phyloP scores from a whole-genome alignment of 2,888 invertebrate species.

The Andrena camellia region DNA sequence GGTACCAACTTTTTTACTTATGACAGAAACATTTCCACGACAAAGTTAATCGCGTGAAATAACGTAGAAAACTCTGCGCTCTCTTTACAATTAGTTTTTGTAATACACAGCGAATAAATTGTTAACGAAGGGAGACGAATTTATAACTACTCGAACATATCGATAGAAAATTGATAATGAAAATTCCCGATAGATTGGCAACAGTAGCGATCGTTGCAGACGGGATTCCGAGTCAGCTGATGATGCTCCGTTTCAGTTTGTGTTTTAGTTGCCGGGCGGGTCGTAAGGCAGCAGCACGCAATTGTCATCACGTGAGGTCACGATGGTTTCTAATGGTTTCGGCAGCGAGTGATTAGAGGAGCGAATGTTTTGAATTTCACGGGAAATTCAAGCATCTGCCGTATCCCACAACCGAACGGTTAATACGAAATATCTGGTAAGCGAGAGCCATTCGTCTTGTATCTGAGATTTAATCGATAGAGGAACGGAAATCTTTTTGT shows the following conservation, averaged over 20 bases:
- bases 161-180: neutral
- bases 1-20: constrained; percentile 16
- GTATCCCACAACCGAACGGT: constrained; percentile 21
- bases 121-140: neutral
- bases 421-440: constrained; percentile 42
- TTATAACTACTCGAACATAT: neutral
- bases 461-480: neutral
- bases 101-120: neutral
- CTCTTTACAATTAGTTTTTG: neutral
- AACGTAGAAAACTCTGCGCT: neutral
- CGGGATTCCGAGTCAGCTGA: constrained; percentile 74
- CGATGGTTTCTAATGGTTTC: constrained; percentile 77
- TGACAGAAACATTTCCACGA: neutral
- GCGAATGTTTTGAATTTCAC: constrained; percentile 74
- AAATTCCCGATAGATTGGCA: constrained; percentile 41
- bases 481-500: neutral
- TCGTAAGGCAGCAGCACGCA: constrained; percentile 81
- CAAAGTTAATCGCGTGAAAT: constrained; percentile 1
- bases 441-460: constrained; percentile 24
- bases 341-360: constrained; percentile 72
- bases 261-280: constrained; percentile 78
- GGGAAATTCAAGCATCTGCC: constrained; percentile 66
- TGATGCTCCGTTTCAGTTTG: constrained; percentile 57
- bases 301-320: constrained; percentile 80
- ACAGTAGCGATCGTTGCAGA: constrained; percentile 19